Percentiles rank a stretch among this genome's conserved stretches.
Evolutionary conservation across 2,113 vertebrate species (phyloP).

Genomic region (Saccopteryx bilineata): DNA sequence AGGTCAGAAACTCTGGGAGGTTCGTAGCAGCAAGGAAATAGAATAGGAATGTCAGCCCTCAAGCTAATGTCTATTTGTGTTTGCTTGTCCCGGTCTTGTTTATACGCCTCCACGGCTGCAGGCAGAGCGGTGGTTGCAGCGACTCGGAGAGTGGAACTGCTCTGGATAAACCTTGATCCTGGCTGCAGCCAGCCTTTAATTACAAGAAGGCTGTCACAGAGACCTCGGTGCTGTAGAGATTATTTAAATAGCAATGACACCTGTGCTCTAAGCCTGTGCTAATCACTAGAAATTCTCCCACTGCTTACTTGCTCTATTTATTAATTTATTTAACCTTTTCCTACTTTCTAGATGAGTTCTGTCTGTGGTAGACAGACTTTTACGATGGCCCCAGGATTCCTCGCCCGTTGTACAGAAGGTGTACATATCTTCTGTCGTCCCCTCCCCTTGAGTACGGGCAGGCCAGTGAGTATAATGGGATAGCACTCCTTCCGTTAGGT

Average conservation of each 20-base stretch:
- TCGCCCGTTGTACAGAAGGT: too few relatives aligned
- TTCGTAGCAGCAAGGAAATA: not conserved
- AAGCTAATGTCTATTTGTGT: not conserved
- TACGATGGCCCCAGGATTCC: not conserved
- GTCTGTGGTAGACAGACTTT: not conserved
- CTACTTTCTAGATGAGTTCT: not conserved
- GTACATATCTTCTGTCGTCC: not conserved
- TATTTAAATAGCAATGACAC: not conserved
- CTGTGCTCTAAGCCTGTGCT: not conserved
- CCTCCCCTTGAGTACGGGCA: not conserved
- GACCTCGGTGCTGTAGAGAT: not conserved
- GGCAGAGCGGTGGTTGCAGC: fast-evolving
- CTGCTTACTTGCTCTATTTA: not conserved
- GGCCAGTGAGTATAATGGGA: not conserved
- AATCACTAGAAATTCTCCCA: not conserved
- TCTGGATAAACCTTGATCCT: not conserved
- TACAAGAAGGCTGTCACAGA: not conserved
- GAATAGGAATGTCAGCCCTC: not conserved
- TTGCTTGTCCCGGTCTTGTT: not conserved
- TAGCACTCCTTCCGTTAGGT: not conserved
- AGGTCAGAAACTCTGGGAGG: constrained; percentile 34
- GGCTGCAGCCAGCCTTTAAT: not conserved
- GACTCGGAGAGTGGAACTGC: not conserved
- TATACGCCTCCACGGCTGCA: not conserved
- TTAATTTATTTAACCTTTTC: not conserved